These are phyloP conservation scores for Eugnorisma glareosa DNA, from an alignment of 2,888 invertebrate genomes.

Conservation along the genomic window DNA sequence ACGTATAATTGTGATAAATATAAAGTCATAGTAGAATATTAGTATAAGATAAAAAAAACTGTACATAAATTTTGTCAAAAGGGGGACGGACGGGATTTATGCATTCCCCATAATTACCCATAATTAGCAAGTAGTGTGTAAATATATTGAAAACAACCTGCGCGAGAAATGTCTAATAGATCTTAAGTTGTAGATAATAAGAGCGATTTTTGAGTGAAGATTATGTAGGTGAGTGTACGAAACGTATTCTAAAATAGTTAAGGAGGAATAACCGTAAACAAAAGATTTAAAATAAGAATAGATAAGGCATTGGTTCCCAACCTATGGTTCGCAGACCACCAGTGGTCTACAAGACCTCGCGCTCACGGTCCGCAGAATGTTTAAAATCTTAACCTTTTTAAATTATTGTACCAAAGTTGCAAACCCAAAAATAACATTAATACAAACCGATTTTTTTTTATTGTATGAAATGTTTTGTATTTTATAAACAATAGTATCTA, in stretches of 20 bases:
- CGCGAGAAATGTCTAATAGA: constrained; percentile 2
- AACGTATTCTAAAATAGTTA: constrained; percentile 32
- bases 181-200: constrained; percentile 13
- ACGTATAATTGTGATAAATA: constrained; percentile 43
- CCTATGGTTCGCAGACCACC: neutral
- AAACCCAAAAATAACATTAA: neutral
- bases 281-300: neutral
- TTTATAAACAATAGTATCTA: neutral
- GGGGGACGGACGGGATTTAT: too few relatives aligned
- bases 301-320: neutral
- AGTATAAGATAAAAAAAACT: neutral
- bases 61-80: neutral
- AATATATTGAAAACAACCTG: constrained; percentile 11
- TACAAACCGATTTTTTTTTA: neutral
- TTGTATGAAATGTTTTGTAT: neutral
- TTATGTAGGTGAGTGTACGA: constrained; percentile 11
- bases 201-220: constrained; percentile 16
- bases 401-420: neutral
- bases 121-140: constrained; percentile 20
- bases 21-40: constrained; percentile 17
- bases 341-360: neutral
- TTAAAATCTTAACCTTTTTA: neutral
- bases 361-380: neutral
- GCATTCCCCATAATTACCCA: neutral
- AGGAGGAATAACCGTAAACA: neutral